phyloP scores from a whole-genome alignment of 53 echinoderm and acorn worm genomes.

The Echinarachnius parma region DNA sequence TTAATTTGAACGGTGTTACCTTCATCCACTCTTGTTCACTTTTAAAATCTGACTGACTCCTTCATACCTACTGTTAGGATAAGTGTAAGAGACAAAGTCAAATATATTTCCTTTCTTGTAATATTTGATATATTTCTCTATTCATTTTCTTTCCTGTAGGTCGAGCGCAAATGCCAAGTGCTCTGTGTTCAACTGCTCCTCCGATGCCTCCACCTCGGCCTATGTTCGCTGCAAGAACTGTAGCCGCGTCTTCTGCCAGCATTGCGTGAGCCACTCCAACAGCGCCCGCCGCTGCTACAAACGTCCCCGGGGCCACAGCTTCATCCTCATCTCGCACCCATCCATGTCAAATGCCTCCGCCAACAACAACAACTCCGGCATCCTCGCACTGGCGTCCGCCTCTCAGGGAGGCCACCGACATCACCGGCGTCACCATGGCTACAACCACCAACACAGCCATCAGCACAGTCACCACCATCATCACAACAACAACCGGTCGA shows the following conservation, averaged over 20 bases:
- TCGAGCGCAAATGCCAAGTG: constrained; percentile 46
- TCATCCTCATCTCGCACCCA: constrained; percentile 44
- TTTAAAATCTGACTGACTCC: no score
- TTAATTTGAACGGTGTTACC: no score
- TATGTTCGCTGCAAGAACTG: constrained; percentile 76
- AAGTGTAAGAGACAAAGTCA: no score
- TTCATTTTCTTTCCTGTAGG: no score
- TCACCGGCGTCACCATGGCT: constrained; percentile 24
- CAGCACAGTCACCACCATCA: constrained; percentile 41
- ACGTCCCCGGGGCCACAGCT: constrained; percentile 78
- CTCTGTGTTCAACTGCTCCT: constrained; percentile 73
- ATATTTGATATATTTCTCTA: no score
- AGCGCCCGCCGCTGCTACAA: constrained; percentile 87
- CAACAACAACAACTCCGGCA: constrained; percentile 35
- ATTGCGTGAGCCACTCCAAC: constrained; percentile 62
- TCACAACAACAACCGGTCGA: constrained; percentile 21
- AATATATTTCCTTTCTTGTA: no score
- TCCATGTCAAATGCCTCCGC: constrained; percentile 12
- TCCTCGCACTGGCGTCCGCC: not conserved
- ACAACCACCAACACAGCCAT: no score
- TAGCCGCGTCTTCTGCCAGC: constrained; percentile 69
- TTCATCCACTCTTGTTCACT: no score
- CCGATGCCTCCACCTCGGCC: constrained; percentile 34
- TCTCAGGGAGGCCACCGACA: constrained; percentile 7
- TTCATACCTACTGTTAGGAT: no score